These are phyloP conservation scores for Etheostoma spectabile DNA, from an alignment of 2,113 vertebrate species.

Conservation along the genomic window DNA sequence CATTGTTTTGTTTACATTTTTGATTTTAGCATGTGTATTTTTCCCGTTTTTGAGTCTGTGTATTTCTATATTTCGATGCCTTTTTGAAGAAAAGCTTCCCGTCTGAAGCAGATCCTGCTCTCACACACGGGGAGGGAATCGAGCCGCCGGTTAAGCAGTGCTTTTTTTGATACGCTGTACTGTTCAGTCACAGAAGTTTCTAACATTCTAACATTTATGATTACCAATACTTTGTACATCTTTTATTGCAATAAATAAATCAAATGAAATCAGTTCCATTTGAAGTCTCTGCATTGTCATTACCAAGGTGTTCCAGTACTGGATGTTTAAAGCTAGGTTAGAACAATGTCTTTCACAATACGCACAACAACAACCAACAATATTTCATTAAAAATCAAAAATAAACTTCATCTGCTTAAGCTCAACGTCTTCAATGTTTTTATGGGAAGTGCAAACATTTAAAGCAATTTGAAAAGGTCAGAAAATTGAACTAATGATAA, in stretches of 20 bases:
- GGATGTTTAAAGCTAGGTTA: too few relatives aligned
- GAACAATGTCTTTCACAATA: too few relatives aligned
- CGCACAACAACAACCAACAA: too few relatives aligned
- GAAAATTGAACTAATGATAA: too few relatives aligned
- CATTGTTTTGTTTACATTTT: slow-evolving; percentile 57
- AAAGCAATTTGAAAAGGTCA: too few relatives aligned
- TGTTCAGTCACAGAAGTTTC: slow-evolving; percentile 94
- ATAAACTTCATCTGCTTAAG: too few relatives aligned
- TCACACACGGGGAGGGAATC: slow-evolving; percentile 65
- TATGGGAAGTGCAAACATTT: not conserved
- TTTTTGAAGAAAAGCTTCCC: slow-evolving; percentile 81
- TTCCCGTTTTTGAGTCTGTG: slow-evolving; percentile 66
- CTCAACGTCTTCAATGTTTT: too few relatives aligned
- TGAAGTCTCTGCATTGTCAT: not conserved
- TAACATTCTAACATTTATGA: slow-evolving; percentile 92
- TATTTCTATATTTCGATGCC: slow-evolving; percentile 85
- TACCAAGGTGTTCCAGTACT: too few relatives aligned
- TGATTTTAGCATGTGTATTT: slow-evolving; percentile 64
- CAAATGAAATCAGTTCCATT: slow-evolving; percentile 60
- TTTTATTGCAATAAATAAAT: slow-evolving; percentile 88
- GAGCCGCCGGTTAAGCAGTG: slow-evolving; percentile 85
- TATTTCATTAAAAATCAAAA: too few relatives aligned
- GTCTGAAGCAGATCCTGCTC: slow-evolving; percentile 77
- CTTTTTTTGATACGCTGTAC: slow-evolving; percentile 94
- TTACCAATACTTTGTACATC: slow-evolving; percentile 96